A percentile compares a stretch with the other conserved stretches of the same genome.
Evolutionary conservation across 2,797 vertebrate species (phyloP).

Genomic region (Sphenodon punctatus): DNA sequence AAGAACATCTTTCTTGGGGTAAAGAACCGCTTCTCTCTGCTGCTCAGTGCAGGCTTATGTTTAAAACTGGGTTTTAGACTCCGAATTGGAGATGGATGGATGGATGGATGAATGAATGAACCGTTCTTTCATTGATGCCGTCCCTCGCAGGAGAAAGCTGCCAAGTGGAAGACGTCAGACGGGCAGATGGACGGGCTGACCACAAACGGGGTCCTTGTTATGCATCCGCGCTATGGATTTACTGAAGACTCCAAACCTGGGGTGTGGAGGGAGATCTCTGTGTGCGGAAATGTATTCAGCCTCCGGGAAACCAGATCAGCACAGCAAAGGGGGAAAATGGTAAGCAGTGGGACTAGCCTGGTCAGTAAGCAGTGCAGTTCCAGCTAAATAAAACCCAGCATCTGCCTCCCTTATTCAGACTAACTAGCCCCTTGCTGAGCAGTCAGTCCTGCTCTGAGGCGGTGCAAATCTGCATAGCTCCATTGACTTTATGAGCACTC

Average conservation of each 20-base stretch:
- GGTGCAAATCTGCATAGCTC: no score
- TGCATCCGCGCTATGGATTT: constrained; percentile 96
- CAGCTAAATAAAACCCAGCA: neutral
- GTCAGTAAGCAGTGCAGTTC: neutral
- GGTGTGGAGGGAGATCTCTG: constrained; percentile 98
- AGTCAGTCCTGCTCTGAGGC: no score
- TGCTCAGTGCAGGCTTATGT: neutral
- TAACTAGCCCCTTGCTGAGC: neutral
- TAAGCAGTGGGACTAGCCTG: constrained; percentile 59
- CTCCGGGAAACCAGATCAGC: constrained; percentile 95
- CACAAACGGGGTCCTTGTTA: constrained; percentile 96
- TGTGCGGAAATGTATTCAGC: constrained; percentile 97
- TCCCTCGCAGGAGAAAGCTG: constrained; percentile 90
- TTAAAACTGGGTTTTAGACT: neutral
- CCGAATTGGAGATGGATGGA: constrained; percentile 1
- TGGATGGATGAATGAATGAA: neutral
- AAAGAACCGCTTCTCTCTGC: constrained; percentile 49
- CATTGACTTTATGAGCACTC: no score
- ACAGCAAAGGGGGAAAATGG: constrained; percentile 97
- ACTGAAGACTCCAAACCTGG: constrained; percentile 96
- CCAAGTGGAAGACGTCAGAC: constrained; percentile 95
- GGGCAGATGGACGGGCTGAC: constrained; percentile 97
- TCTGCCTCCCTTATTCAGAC: neutral
- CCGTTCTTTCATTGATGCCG: neutral
- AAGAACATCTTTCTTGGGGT: constrained; percentile 99